Conservation (phyloP, 1,140 invertebrate genomes). For the Trissolcus basalis region DNA sequence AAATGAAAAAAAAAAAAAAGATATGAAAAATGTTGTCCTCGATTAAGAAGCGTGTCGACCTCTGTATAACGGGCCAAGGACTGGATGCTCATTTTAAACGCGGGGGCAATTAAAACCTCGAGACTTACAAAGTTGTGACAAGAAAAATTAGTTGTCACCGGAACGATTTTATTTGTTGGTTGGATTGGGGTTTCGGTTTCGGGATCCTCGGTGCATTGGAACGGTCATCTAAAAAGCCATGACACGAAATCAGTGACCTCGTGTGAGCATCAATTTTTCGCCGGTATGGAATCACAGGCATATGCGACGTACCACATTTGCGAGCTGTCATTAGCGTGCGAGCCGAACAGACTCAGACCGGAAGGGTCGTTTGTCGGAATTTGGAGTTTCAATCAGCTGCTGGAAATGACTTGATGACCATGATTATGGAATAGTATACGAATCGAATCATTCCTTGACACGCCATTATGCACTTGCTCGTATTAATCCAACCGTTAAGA, state of each 20-base stretch:
- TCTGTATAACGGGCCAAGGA: slow-evolving; percentile 56
- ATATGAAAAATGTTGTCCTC: slow-evolving; percentile 52
- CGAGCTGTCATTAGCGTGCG: too few relatives aligned
- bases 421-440: slow-evolving; percentile 33
- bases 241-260: too few relatives aligned
- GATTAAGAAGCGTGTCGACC: slow-evolving; percentile 59
- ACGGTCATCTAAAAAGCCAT: too few relatives aligned
- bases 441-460: slow-evolving; percentile 57
- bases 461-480: slow-evolving; percentile 60
- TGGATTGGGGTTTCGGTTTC: too few relatives aligned
- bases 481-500: slow-evolving; percentile 71
- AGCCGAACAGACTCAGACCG: neutral
- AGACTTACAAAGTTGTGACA: too few relatives aligned
- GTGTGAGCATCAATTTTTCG: too few relatives aligned
- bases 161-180: too few relatives aligned
- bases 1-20: slow-evolving; percentile 24
- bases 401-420: slow-evolving; percentile 44
- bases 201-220: too few relatives aligned
- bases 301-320: too few relatives aligned
- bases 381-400: slow-evolving; percentile 23
- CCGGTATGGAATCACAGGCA: too few relatives aligned
- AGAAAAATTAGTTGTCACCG: too few relatives aligned
- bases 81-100: slow-evolving; percentile 55
- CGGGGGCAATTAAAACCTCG: slow-evolving; percentile 50
- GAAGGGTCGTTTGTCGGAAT: slow-evolving; percentile 10